phyloP scores from a whole-genome alignment of 2,888 invertebrate genomes.

The Campopleginae sp. region DNA sequence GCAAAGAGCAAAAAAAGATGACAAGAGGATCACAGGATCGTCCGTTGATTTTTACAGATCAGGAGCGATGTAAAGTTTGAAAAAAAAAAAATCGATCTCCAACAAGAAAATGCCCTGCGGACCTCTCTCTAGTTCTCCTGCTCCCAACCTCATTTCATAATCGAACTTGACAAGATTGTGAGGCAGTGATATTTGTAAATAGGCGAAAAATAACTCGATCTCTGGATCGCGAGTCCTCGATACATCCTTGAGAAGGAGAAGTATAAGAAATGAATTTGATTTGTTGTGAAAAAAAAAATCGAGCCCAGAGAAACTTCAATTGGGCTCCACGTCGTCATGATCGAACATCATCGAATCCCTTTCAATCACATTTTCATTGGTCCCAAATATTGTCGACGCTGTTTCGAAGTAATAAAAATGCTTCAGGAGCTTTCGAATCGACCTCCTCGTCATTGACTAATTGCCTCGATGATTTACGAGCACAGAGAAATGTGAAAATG shows the following conservation, averaged over 20 bases:
- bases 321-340: neutral
- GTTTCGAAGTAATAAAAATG: neutral
- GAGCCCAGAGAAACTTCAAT: neutral
- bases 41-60: slow-evolving; percentile 14
- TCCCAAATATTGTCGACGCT: neutral
- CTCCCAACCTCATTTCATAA: neutral
- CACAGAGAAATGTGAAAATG: neutral
- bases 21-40: slow-evolving; percentile 21
- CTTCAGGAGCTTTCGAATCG: neutral
- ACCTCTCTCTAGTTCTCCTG: neutral
- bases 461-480: neutral
- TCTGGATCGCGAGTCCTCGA: neutral
- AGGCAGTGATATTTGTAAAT: neutral
- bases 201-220: neutral
- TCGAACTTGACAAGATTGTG: neutral
- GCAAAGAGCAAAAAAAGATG: neutral
- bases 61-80: neutral
- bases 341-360: neutral
- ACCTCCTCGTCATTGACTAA: neutral
- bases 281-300: neutral
- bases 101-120: neutral
- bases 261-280: neutral
- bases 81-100: slow-evolving; percentile 26
- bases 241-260: neutral
- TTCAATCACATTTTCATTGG: neutral